phyloP scores from a whole-genome alignment of 2,888 invertebrate genomes.

The Odontocolon sp. region DNA sequence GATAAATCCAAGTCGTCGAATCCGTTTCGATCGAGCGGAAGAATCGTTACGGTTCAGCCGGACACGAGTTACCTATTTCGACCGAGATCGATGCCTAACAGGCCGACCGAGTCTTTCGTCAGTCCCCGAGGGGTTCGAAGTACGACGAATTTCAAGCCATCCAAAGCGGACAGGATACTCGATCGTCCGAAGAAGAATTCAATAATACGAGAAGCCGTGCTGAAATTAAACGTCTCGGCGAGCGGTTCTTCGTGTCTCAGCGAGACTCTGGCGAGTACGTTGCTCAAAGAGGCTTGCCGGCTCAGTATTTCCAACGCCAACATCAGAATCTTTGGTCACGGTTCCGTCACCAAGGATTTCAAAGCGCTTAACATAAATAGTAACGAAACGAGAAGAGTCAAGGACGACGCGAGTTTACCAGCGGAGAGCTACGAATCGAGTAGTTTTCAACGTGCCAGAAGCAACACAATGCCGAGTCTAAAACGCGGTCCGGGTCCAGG shows the following conservation, averaged over 20 bases:
- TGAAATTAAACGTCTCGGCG: conserved; percentile 69
- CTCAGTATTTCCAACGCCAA: conserved; percentile 71
- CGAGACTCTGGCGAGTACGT: conserved; percentile 68
- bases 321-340: conserved; percentile 73
- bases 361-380: conserved; percentile 72
- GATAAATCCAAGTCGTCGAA: conserved; percentile 69
- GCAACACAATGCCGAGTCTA: conserved; percentile 79
- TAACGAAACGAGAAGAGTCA: conserved; percentile 69
- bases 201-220: conserved; percentile 76
- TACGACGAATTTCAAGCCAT: conserved; percentile 76
- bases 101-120: conserved; percentile 63
- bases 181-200: conserved; percentile 71
- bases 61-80: conserved; percentile 70
- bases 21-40: conserved; percentile 71
- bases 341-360: conserved; percentile 76
- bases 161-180: conserved; percentile 70
- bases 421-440: conserved; percentile 71
- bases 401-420: conserved; percentile 75
- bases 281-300: conserved; percentile 73
- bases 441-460: conserved; percentile 77
- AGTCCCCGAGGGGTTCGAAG: conserved; percentile 73
- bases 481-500: conserved; percentile 76
- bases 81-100: conserved; percentile 70
- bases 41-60: conserved; percentile 46
- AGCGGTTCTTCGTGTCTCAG: conserved; percentile 64